These are phyloP conservation scores for Polydrusus cervinus DNA, from an alignment of 2,888 invertebrate species.

Conservation along the genomic window DNA sequence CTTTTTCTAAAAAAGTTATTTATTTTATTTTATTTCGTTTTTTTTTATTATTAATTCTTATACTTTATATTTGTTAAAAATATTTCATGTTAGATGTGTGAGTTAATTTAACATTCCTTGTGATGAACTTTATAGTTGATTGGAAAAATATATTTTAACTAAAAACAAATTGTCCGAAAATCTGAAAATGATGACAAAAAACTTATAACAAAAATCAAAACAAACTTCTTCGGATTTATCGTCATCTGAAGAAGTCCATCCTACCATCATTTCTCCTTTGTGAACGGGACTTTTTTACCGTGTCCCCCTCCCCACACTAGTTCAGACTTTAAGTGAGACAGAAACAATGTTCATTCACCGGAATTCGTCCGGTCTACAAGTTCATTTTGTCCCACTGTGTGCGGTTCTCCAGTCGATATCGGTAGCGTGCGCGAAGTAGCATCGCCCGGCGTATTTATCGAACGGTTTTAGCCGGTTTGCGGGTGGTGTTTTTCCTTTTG, in stretches of 20 bases:
- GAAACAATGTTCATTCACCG: slow-evolving; percentile 26
- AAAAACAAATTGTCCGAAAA: no score
- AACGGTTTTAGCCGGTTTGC: slow-evolving; percentile 26
- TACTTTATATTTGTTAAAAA: no score
- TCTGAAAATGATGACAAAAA: no score
- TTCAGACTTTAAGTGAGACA: background rate
- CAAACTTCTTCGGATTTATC: no score
- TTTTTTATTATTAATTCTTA: no score
- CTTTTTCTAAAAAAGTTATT: no score
- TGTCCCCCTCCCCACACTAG: slow-evolving; percentile 20
- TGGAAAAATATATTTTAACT: no score
- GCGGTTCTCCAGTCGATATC: slow-evolving; percentile 2
- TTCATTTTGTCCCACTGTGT: slow-evolving; percentile 27
- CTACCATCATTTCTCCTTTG: slow-evolving; percentile 14
- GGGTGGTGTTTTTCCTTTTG: slow-evolving; percentile 32
- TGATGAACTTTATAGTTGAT: no score
- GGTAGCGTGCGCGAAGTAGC: background rate
- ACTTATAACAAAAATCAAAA: no score
- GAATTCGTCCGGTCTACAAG: slow-evolving; percentile 15
- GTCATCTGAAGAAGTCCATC: background rate
- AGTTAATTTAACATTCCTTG: no score
- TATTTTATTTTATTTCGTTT: no score
- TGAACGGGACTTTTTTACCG: slow-evolving; percentile 25
- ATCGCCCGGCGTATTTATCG: slow-evolving; percentile 3
- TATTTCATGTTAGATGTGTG: no score